Base-by-base conservation (phyloP, 2,888 invertebrate genomes). In the Epinotia demarniana region DNA sequence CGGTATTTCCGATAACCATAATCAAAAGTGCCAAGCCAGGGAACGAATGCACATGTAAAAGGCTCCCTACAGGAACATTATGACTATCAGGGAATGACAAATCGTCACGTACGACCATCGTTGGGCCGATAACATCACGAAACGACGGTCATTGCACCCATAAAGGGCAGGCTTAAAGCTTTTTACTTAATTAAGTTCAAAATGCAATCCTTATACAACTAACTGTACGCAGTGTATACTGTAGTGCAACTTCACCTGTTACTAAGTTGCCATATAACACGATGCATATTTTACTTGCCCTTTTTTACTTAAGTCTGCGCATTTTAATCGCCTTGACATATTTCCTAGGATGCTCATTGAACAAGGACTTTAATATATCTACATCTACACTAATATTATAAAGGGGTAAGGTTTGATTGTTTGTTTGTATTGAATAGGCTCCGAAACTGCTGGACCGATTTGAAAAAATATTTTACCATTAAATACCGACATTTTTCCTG, bases 71-170 rank as follows among this genome's bases (percentile, higher is more conserved):
- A 76, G 81, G 77, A 79, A 78, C 79, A 79, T 81, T 80, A 81
- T 73, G 78, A 77, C 73, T 77, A 74, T 75, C 74, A 79, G 78
- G 67, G 73, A 66, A 75, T 79, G 81, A 81, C 82, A 81, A 81
- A 81, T 83, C 82, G 81, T 83, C 82, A 76, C 71, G 63, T 60
- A 72, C 76, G 58, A 53, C 76, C 70, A 71, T 60, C 70, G 53
- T 3, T 18, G n/a, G 58, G 68, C 76, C 79, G 77, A 81, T 79
- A 77, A 46, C 78, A 80, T 82, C 79, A 72, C 61, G 71, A 72
- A 57, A 71, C 53, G 75, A 78, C 72, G 75, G 71, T 72, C 75
- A 75, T 57, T 67, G 75, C 67, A 43, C 75, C 61, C 61, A 33
- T 55, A 60, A 75, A 75, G 49, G 66, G 18, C 16, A 43, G 60